phyloP scores from a whole-genome alignment of 1,140 invertebrate genomes.

The Tribolium madens region DNA sequence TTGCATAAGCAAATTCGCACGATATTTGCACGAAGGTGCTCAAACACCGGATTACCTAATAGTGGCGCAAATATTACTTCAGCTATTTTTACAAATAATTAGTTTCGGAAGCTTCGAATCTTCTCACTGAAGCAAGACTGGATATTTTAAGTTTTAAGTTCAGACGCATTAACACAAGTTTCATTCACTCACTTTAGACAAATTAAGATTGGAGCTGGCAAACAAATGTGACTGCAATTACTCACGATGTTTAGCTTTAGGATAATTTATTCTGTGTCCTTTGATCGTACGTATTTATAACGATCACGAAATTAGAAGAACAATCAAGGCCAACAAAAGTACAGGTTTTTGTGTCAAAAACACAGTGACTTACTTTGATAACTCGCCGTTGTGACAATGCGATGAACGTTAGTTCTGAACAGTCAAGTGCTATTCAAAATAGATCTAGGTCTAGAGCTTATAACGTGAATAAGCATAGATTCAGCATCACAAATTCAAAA shows the following conservation, averaged over 20 bases:
- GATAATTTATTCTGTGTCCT: slow-evolving; percentile 26
- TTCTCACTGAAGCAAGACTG: slow-evolving; percentile 3
- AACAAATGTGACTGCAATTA: slow-evolving; percentile 36
- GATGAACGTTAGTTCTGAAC: neutral
- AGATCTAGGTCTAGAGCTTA: neutral
- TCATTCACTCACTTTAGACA: slow-evolving; percentile 30
- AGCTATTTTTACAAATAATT: slow-evolving; percentile 58
- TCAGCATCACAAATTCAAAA: neutral
- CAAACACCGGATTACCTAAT: neutral
- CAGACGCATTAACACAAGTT: slow-evolving; percentile 29
- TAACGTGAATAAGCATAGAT: neutral
- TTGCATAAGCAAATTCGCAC: slow-evolving; percentile 24
- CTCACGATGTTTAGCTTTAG: neutral
- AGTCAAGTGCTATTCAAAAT: neutral
- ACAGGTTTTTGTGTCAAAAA: too few relatives aligned
- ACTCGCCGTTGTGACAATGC: neutral
- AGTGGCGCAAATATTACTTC: too few relatives aligned
- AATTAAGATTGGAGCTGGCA: slow-evolving; percentile 21
- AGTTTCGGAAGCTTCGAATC: slow-evolving; percentile 55
- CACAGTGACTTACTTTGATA: neutral
- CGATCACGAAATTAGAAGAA: neutral
- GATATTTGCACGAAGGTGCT: slow-evolving; percentile 12
- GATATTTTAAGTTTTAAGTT: slow-evolving; percentile 15
- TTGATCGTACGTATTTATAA: slow-evolving; percentile 5
- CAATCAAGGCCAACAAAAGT: slow-evolving; percentile 11